Evolutionary conservation across 1,140 invertebrate species (phyloP).

Genomic region (Lepidurus apus): DNA sequence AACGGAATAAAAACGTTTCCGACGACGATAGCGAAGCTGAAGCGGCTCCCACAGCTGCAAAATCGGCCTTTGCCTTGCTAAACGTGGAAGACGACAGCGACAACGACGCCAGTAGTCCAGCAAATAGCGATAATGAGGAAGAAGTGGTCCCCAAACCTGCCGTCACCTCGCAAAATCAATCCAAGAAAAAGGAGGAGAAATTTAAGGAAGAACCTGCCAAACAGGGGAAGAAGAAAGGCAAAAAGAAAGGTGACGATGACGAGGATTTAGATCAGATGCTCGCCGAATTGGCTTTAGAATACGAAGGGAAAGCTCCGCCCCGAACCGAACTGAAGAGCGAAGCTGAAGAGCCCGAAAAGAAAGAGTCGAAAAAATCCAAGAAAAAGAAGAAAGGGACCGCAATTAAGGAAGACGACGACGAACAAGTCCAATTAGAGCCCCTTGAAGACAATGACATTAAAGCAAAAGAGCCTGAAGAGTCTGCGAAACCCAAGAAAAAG

Average conservation of each 20-base stretch:
- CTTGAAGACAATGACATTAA: background rate
- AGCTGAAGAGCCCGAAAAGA: slow-evolving; percentile 35
- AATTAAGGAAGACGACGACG: slow-evolving; percentile 38
- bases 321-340: slow-evolving; percentile 35
- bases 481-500: slow-evolving; percentile 36
- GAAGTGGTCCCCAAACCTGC: background rate
- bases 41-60: background rate
- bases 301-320: slow-evolving; percentile 35
- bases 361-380: slow-evolving; percentile 37
- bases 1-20: background rate
- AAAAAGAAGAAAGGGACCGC: slow-evolving; percentile 37
- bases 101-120: background rate
- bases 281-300: slow-evolving; percentile 42
- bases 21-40: background rate
- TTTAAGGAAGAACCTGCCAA: slow-evolving; percentile 22
- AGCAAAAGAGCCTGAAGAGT: slow-evolving; percentile 31
- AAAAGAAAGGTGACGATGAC: slow-evolving; percentile 39
- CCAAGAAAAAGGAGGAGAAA: slow-evolving; percentile 19
- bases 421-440: slow-evolving; percentile 32
- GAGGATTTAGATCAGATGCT: slow-evolving; percentile 46
- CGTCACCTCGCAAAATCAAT: slow-evolving; percentile 20
- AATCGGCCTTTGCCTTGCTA: slow-evolving; percentile 25
- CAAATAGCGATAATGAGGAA: slow-evolving; percentile 20
- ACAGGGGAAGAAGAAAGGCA: slow-evolving; percentile 34
- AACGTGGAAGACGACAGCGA: slow-evolving; percentile 19